These are phyloP conservation scores for Todiramphus saurophagus DNA, from an alignment of 2,113 vertebrate species.

Conservation along the genomic window DNA sequence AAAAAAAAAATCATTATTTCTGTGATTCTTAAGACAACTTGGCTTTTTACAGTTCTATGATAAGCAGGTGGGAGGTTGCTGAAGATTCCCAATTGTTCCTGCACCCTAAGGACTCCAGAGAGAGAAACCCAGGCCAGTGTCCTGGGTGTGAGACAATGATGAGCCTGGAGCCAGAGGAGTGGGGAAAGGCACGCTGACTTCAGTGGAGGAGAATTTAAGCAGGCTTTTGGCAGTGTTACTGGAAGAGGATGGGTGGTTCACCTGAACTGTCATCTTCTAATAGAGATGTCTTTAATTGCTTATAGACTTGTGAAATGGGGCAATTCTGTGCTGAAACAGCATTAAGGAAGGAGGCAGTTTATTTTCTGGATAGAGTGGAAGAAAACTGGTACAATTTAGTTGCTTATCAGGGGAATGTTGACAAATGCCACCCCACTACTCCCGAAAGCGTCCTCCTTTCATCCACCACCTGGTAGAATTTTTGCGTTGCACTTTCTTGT, in stretches of 20 bases:
- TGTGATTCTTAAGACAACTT: background rate
- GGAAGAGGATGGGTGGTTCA: background rate
- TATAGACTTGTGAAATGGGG: background rate
- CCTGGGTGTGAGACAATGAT: background rate
- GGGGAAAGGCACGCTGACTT: background rate
- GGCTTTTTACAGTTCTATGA: background rate
- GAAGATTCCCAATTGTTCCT: background rate
- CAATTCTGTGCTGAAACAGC: background rate
- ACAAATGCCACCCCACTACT: background rate
- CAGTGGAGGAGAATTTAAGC: background rate
- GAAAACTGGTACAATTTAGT: background rate
- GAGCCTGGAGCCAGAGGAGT: background rate
- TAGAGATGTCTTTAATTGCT: slow-evolving; percentile 6
- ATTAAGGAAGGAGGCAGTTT: background rate
- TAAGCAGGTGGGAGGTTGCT: background rate
- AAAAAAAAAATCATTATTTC: background rate
- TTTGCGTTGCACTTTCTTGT: background rate
- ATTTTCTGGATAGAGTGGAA: background rate
- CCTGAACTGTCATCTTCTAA: background rate
- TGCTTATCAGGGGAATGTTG: background rate
- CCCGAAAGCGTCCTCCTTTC: background rate
- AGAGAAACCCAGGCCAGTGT: background rate
- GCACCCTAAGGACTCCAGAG: background rate
- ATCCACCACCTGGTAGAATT: background rate
- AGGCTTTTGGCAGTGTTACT: background rate